Conservation (phyloP, 2,113 vertebrate species). For the Otis tarda region DNA sequence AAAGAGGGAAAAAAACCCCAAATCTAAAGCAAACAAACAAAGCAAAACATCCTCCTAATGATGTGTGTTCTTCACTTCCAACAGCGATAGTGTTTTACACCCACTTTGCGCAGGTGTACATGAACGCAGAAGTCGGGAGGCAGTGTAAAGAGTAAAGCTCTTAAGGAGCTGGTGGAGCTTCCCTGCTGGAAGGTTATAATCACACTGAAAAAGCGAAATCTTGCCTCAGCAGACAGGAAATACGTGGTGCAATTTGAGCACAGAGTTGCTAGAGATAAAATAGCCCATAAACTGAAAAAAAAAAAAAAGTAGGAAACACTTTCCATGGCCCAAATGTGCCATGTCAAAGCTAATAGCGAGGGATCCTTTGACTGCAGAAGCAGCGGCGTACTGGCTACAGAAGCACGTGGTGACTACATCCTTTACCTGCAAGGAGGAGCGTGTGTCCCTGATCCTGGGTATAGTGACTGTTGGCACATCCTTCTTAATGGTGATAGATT, state of each 20-base stretch:
- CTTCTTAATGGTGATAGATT: background rate
- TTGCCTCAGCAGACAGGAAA: slow-evolving; percentile 40
- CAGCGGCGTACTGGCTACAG: background rate
- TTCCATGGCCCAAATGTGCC: background rate
- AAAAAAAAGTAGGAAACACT: background rate
- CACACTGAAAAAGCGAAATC: slow-evolving; percentile 20
- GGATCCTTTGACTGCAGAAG: background rate
- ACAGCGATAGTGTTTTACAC: background rate
- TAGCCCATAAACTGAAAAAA: background rate
- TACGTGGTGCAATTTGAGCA: slow-evolving; percentile 29
- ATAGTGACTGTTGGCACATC: background rate
- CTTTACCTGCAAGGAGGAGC: background rate
- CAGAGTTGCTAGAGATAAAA: slow-evolving; percentile 33
- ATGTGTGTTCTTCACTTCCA: background rate
- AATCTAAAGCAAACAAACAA: slow-evolving; percentile 39
- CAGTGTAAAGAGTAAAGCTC: background rate
- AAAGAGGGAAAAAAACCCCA: background rate
- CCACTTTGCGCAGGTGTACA: background rate
- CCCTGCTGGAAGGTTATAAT: slow-evolving; percentile 51
- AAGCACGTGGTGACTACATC: background rate
- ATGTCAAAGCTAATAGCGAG: background rate
- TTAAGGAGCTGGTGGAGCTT: slow-evolving; percentile 36
- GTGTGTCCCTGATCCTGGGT: background rate
- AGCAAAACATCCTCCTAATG: slow-evolving; percentile 20
- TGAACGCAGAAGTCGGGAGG: background rate